A percentile compares a stretch with the other conserved stretches of the same genome.
Evolutionary conservation across 2,113 vertebrate genomes (phyloP).

Genomic region (Dasypus novemcinctus): DNA sequence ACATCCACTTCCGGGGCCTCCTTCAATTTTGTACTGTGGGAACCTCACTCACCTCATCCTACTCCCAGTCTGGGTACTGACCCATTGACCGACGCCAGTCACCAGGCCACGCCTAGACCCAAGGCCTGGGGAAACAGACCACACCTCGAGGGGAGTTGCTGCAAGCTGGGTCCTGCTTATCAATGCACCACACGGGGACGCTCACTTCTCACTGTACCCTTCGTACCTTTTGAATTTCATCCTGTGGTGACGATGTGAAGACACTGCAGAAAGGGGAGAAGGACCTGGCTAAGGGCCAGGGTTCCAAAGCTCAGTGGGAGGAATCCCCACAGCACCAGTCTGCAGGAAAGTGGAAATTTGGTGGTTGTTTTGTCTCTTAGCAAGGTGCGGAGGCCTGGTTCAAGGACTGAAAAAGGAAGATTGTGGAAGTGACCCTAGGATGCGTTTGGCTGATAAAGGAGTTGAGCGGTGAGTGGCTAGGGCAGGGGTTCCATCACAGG

Average conservation of each 20-base stretch:
- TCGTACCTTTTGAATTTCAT: neutral
- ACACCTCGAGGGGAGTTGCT: neutral
- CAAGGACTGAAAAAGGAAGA: neutral
- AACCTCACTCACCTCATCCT: no score
- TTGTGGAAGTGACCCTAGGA: neutral
- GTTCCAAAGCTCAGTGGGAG: neutral
- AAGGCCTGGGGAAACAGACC: no score
- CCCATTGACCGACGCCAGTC: no score
- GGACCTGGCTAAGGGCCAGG: neutral
- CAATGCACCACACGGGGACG: no score
- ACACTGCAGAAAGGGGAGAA: neutral
- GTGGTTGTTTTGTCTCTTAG: neutral
- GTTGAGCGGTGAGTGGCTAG: neutral
- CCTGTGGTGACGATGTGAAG: neutral
- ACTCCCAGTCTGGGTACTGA: no score
- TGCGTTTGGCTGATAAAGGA: neutral
- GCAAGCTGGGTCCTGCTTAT: no score
- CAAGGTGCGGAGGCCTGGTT: neutral
- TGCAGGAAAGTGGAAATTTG: neutral
- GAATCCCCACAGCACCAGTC: neutral
- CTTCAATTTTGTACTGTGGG: no score
- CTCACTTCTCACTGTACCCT: neutral
- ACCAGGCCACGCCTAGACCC: no score
- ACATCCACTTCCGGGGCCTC: no score
- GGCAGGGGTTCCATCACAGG: neutral